phyloP scores from a whole-genome alignment of 2,113 vertebrate species.

The Tetrax tetrax region DNA sequence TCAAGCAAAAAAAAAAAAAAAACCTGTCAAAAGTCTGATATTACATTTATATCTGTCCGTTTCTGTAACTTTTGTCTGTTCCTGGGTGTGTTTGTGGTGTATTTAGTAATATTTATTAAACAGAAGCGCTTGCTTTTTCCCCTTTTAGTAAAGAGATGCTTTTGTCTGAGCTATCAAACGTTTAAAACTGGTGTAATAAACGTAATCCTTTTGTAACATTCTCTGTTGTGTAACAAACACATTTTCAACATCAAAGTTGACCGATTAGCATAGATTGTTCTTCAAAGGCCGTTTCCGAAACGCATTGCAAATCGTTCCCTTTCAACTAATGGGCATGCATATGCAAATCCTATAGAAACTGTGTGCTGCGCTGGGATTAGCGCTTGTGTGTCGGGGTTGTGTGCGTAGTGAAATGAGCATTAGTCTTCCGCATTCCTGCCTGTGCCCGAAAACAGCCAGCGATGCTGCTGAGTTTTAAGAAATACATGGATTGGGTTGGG shows the following conservation, averaged over 20 bases:
- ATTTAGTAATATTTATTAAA: neutral
- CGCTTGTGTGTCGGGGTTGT: neutral
- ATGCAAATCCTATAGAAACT: conserved; percentile 39
- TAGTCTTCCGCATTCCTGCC: neutral
- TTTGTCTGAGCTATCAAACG: neutral
- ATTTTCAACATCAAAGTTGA: conserved; percentile 21
- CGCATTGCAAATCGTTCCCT: conserved; percentile 1
- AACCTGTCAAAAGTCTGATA: neutral
- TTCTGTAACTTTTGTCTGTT: neutral
- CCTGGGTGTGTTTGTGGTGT: neutral
- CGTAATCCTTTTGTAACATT: conserved; percentile 25
- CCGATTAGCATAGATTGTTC: conserved; percentile 32
- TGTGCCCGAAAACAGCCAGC: neutral
- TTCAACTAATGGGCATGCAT: conserved; percentile 7
- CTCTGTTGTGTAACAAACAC: conserved; percentile 20
- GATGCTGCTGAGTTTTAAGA: accelerated
- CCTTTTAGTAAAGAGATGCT: neutral
- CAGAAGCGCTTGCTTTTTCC: neutral
- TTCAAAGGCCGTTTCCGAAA: neutral
- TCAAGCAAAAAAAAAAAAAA: neutral
- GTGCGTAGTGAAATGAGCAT: neutral
- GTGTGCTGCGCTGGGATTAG: neutral
- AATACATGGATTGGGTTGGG: accelerated
- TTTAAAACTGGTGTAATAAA: conserved; percentile 25
- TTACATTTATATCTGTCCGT: neutral